phyloP scores from a whole-genome alignment of 1,140 invertebrate genomes.

The Caenorhabditis inopinata region DNA sequence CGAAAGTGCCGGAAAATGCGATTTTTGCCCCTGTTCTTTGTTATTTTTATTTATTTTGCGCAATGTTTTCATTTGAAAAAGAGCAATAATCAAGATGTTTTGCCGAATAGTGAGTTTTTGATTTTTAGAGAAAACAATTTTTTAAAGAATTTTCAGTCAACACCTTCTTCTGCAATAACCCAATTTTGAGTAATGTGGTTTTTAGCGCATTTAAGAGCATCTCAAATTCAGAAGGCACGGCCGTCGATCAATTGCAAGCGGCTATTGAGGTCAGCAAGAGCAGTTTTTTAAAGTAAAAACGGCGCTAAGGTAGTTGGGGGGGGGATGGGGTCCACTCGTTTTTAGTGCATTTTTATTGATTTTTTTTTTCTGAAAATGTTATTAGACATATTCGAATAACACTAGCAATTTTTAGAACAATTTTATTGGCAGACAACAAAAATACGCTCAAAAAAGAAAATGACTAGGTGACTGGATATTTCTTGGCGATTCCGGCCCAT shows the following conservation, averaged over 20 bases:
- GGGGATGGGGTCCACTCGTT: too few relatives aligned
- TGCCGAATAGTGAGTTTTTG: constrained; percentile 20
- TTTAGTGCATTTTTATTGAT: too few relatives aligned
- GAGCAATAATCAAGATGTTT: not conserved
- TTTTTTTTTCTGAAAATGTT: too few relatives aligned
- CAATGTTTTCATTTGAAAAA: not conserved
- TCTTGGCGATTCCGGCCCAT: too few relatives aligned
- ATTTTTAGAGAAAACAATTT: not conserved
- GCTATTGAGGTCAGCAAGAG: not conserved
- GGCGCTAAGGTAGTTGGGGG: too few relatives aligned
- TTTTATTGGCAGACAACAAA: too few relatives aligned
- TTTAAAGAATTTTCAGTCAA: not conserved
- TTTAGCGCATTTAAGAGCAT: not conserved
- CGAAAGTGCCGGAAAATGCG: too few relatives aligned
- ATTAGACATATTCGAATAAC: too few relatives aligned
- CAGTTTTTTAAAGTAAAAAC: too few relatives aligned
- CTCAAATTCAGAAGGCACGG: not conserved
- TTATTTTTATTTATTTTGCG: not conserved
- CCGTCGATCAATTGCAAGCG: not conserved
- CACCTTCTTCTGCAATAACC: not conserved
- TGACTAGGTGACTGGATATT: too few relatives aligned
- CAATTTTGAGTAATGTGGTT: not conserved
- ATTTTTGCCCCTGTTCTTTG: not conserved
- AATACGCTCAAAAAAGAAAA: too few relatives aligned
- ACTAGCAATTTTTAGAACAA: too few relatives aligned